These are phyloP conservation scores for Leptopterna dolabrata DNA, from an alignment of 2,888 invertebrate genomes.

Conservation along the genomic window DNA sequence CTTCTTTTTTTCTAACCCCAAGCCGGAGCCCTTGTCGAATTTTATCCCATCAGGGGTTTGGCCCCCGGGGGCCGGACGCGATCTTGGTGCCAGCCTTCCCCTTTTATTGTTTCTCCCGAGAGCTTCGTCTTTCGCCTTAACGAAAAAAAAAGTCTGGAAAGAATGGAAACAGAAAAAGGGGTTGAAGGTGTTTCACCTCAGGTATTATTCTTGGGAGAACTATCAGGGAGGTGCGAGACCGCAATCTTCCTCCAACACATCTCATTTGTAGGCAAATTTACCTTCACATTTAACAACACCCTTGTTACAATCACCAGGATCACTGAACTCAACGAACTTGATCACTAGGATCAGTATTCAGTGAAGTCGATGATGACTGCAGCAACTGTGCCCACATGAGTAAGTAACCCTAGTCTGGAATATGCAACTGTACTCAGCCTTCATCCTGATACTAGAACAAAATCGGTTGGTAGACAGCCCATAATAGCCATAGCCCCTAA, in stretches of 20 bases:
- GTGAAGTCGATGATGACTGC: too few relatives aligned
- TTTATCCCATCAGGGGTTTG: slow-evolving; percentile 36
- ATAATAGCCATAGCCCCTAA: too few relatives aligned
- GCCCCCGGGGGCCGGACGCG: slow-evolving; percentile 47
- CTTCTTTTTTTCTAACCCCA: slow-evolving; percentile 1
- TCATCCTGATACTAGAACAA: too few relatives aligned
- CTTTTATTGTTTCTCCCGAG: slow-evolving; percentile 37
- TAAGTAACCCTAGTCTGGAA: too few relatives aligned
- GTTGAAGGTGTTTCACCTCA: slow-evolving; percentile 13
- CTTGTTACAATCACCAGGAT: too few relatives aligned
- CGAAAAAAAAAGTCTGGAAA: neutral
- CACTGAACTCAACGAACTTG: too few relatives aligned
- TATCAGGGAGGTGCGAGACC: neutral
- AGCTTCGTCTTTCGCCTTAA: neutral
- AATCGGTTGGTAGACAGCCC: too few relatives aligned
- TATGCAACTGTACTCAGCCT: too few relatives aligned
- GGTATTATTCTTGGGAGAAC: neutral
- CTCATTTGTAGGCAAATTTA: too few relatives aligned
- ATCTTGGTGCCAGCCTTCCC: slow-evolving; percentile 26
- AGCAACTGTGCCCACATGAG: too few relatives aligned
- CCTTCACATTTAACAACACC: too few relatives aligned
- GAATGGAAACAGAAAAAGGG: neutral
- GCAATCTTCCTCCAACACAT: neutral
- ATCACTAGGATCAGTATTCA: too few relatives aligned
- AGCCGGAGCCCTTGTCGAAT: slow-evolving; percentile 34